Base-by-base conservation (phyloP, 2,888 invertebrate species). In the Tupiocoris notatus region DNA sequence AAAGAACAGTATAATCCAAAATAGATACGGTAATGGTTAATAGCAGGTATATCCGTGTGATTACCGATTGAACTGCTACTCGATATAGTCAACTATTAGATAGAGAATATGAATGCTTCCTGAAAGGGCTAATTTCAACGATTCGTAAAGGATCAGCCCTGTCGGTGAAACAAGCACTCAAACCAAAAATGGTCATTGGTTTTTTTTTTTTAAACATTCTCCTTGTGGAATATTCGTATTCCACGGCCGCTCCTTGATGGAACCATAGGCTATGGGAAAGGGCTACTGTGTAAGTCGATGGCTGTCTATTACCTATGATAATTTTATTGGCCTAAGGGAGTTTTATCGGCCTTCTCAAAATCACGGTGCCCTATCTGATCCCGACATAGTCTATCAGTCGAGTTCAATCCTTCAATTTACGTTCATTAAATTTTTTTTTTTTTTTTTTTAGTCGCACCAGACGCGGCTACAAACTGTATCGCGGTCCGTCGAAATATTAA, bases 341-440 rank as follows among this genome's bases (percentile, higher is more conserved):
- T 59, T 59, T 3, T 59, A n/a, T 6, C 3, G 59, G 59, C 17
- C 59, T 20, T 39, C 12, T 12, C 39, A 12, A 39, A 70, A 59
- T 57, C 67, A 24, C 22, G 23, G 70, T 70, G 70, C 70, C 70
- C 70, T 70, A 70, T 70, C 70, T 70, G 70, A 70, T 70, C 70
- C 59, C 59, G 39, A n/a, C n/a, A n/a, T n/a, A n/a, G n/a, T 58
- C 58, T 3, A 25, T 25, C 70, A 25, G 56, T 61, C 59, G 57
- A 22, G 39, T 67, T 22, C 25, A 25, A 70, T 70, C 70, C 70
- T 70, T 70, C 70, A 59, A 58, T 70, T 25, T 61, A 24, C 59
- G n/a, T 59, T 61, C 67, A 67, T 67, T 70, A 70, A 70, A 70
- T 70, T 70, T 59, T 59, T 59, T 70, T 24, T 67, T 70, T 70